Percentiles rank a stretch among this genome's conserved stretches.
Conservation (phyloP, 1,140 invertebrate species). For the Gonioctena quinquepunctata region DNA sequence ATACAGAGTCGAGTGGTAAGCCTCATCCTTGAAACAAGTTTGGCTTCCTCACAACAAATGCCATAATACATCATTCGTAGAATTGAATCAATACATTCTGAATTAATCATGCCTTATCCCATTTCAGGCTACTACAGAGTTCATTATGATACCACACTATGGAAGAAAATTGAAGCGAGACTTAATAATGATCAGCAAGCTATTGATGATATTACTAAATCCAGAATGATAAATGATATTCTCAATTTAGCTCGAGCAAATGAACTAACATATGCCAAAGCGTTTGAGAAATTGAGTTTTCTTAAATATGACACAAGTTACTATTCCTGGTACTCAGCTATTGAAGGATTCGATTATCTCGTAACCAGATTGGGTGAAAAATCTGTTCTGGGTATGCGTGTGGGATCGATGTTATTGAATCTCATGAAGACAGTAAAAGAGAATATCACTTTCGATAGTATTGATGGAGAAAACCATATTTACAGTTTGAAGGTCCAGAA, state of each 20-base stretch:
- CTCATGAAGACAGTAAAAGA: background rate
- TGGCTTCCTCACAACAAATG: no score
- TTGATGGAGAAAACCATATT: background rate
- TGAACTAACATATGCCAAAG: constrained; percentile 54
- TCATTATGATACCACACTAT: constrained; percentile 72
- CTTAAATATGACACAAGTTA: constrained; percentile 65
- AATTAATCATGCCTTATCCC: background rate
- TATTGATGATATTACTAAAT: constrained; percentile 73
- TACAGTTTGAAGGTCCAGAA: background rate
- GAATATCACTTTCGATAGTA: background rate
- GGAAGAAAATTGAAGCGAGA: constrained; percentile 63
- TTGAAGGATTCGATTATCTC: constrained; percentile 47
- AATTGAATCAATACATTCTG: background rate
- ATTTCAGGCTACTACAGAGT: constrained; percentile 76
- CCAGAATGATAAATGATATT: constrained; percentile 80
- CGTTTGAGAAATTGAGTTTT: constrained; percentile 64
- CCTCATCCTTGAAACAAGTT: no score
- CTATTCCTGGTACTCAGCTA: constrained; percentile 68
- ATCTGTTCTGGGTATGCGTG: background rate
- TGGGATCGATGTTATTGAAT: background rate
- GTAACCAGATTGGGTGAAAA: background rate
- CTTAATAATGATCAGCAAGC: constrained; percentile 57
- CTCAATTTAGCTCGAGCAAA: constrained; percentile 63
- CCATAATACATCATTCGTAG: no score
- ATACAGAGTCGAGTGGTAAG: constrained; percentile 16